Evolutionary conservation across 1,140 invertebrate genomes (phyloP).

Genomic region (Anthonomus grandis): DNA sequence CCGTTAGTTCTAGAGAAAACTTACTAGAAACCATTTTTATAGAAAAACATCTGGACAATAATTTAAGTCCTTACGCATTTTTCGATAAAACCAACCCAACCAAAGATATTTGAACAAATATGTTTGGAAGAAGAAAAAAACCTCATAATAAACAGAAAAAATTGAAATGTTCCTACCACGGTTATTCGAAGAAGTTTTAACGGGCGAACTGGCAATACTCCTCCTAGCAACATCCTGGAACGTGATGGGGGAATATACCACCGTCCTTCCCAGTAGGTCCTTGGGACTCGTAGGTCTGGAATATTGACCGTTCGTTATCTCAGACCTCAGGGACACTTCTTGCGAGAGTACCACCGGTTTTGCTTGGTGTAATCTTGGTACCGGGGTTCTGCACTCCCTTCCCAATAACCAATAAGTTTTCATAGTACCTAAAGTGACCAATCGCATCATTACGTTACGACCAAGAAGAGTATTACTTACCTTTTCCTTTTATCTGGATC

Average conservation of each 20-base stretch:
- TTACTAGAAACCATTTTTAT: no score
- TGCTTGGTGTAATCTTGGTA: slow-evolving; percentile 31
- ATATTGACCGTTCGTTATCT: no score
- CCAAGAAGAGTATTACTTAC: slow-evolving; percentile 47
- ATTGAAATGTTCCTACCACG: slow-evolving; percentile 44
- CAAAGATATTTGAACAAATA: no score
- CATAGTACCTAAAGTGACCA: slow-evolving; percentile 69
- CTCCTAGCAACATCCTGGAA: slow-evolving; percentile 76
- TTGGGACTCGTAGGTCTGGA: slow-evolving; percentile 42
- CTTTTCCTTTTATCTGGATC: slow-evolving; percentile 84
- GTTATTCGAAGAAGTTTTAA: slow-evolving; percentile 49
- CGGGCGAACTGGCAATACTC: slow-evolving; percentile 71
- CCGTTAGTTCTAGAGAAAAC: no score
- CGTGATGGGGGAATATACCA: slow-evolving; percentile 79
- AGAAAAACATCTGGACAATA: no score
- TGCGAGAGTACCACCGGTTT: slow-evolving; percentile 11
- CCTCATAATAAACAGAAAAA: background rate
- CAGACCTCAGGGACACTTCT: slow-evolving; percentile 30
- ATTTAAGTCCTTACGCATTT: no score
- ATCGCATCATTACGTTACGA: slow-evolving; percentile 5
- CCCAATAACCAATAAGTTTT: slow-evolving; percentile 88
- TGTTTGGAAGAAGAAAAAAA: no score
- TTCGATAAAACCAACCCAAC: no score
- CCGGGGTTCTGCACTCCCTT: slow-evolving; percentile 58
- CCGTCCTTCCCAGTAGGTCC: slow-evolving; percentile 43